Percentiles rank a stretch among this genome's conserved stretches.
Evolutionary conservation across 2,797 vertebrate species (phyloP).

Genomic region (Sus cebifrons): DNA sequence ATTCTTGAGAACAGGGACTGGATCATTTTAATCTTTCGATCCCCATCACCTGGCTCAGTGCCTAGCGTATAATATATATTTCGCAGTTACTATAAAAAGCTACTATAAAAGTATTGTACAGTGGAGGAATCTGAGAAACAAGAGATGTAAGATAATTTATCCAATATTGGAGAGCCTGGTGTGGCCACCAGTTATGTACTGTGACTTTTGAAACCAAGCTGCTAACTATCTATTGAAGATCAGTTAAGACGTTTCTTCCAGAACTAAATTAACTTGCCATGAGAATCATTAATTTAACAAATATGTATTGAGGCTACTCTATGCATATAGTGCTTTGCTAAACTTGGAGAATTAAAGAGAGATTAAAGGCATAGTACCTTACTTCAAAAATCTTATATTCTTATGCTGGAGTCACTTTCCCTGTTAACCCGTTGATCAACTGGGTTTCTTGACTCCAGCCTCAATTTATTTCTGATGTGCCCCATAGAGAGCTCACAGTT

Average conservation of each 20-base stretch:
- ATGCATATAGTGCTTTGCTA: not conserved
- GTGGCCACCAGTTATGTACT: not conserved
- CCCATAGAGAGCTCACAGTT: not conserved
- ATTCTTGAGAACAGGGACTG: not conserved
- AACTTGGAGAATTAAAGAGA: not conserved
- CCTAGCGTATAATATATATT: not conserved
- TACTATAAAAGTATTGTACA: not conserved
- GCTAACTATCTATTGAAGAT: not conserved
- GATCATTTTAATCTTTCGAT: conserved; percentile 5
- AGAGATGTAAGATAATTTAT: not conserved
- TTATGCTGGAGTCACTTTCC: not conserved
- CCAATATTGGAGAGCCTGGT: not conserved
- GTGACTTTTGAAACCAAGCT: not conserved
- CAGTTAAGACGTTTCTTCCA: conserved; percentile 15
- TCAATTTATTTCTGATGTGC: conserved; percentile 23
- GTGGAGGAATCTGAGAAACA: not conserved
- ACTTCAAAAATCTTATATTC: not conserved
- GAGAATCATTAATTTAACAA: not conserved
- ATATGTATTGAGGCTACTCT: not conserved
- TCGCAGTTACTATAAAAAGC: not conserved
- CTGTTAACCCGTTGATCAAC: not conserved
- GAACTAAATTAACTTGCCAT: not conserved
- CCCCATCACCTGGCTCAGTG: not conserved
- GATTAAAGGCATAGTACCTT: not conserved
- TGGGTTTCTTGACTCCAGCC: not conserved